Base-by-base conservation (phyloP, 2,797 vertebrate species). In the Limnodromus scolopaceus region DNA sequence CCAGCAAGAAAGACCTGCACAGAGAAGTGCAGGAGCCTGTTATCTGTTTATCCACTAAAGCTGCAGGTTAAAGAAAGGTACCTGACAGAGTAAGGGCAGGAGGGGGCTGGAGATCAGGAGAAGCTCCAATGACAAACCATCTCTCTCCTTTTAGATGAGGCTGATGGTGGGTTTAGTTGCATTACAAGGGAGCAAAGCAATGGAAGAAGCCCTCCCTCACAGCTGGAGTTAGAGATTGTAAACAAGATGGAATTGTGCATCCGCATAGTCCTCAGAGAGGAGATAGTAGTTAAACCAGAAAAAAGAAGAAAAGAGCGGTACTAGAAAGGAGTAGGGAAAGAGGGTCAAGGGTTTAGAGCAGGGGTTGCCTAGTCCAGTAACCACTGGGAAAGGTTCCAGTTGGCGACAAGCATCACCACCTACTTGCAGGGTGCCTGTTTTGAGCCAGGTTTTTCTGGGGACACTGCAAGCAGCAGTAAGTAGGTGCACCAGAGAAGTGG, bases 171-270 rank as follows among this genome's bases (percentile, higher is more conserved):
- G 36, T 79, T 57, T 60, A 76, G 43, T 58, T 80, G 51, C 57
- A 71, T 85, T 71, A 71, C 48, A 83, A 81, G 54, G 41, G 24
- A 90, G 41, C 38, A 91, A 77, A 65, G 38, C 41, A 70, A 45
- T 7, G 20, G 43, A 85, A 84, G 41, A 28, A 65, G 38, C 13
- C n/a, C 13, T 68, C 8, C 23, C 38, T 78, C 55, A 23, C 54
- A 65, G 22, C 7, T 12, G 65, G 76, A 84, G 76, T 88, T 46
- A 71, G 23, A 81, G 45, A 57, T 9, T 16, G 46, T 51, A 90
- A 96, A 58, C 46, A 74, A 75, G n/a, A 65, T 15, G 27, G 30
- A 86, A 58, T 12, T 46, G 4, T 43, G 17, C n/a, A 65, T 66
- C 55, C 69, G 4, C 19, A 17, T 65, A 65, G 38, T 6, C 13